Base-by-base conservation (phyloP, 2,888 invertebrate genomes). In the Erannis defoliaria region DNA sequence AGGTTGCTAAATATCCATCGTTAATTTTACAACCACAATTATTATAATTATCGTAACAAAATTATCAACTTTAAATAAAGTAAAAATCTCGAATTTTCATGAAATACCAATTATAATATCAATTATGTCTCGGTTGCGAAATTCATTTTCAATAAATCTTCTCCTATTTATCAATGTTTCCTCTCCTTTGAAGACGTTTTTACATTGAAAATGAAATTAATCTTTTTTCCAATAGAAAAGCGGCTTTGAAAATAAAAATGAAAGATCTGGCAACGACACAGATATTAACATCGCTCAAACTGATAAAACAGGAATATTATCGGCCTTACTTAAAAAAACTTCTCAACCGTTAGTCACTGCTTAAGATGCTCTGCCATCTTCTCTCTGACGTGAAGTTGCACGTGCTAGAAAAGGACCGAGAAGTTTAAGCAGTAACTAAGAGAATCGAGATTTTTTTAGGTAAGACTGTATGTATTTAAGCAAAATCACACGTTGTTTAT, bases 181-280 rank as follows among this genome's bases (percentile, higher is more conserved):
- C 55, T 55, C 23, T 38, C 19, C 55, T 61, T 61, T 55, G 55
- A 61, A 54, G 49, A 42, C 21, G 49, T 26, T 60, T 54, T 54
- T 49, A 49, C 42, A 26, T 59, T 35, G 54, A 55, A 54, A 60
- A 49, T 55, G 33, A 60, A 60, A 60, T 60, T 60, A 42, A 54
- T 60, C 48, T 60, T 49, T 53, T 59, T 46, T 42, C 43, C 46
- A 40, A 53, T 49, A 48, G 29, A 45, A 37, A 50, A 26, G 19
- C 4, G 2, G n/a, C 37, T 31, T 51, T 59, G 31, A 26, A 18
- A 37, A 33, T 33, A 31, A 53, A 54, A 38, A 19, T 46, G 51
- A 51, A 38, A 51, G 18, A 40, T 50, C 51, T 42, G 38, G 23
- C 12, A n/a, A 8, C 40, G 29, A 38, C 50, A 14, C 38, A 5